Evolutionary conservation across 1,140 invertebrate genomes (phyloP).

Genomic region (Nephotettix cincticeps): DNA sequence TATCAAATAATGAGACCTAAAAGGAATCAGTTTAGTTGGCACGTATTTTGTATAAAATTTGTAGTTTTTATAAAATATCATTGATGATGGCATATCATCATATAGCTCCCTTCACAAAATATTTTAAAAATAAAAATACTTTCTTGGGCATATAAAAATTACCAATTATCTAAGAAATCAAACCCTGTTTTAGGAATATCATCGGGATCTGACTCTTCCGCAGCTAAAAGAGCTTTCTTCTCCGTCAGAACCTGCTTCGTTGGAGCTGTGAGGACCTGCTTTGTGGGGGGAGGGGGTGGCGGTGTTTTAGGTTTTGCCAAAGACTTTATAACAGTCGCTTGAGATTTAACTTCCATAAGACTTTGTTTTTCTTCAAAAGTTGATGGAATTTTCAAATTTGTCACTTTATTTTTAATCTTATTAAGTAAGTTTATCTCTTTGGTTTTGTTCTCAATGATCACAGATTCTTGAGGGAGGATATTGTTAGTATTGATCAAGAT

Average conservation of each 20-base stretch:
- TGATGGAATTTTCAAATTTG: conserved; percentile 21
- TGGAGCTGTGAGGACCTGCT: background rate
- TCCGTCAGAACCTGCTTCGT: conserved; percentile 5
- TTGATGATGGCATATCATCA: too few relatives aligned
- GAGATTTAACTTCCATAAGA: conserved; percentile 27
- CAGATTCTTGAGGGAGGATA: background rate
- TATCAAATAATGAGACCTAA: too few relatives aligned
- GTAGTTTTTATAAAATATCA: too few relatives aligned
- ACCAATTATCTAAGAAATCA: conserved; percentile 42
- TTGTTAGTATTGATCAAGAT: conserved; percentile 25
- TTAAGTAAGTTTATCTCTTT: conserved; percentile 20
- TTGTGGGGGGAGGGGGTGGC: conserved; percentile 35
- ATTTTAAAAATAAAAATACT: too few relatives aligned
- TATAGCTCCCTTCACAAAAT: too few relatives aligned
- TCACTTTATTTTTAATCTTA: conserved; percentile 33
- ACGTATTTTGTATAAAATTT: too few relatives aligned
- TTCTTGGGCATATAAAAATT: too few relatives aligned
- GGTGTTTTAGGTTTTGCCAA: conserved; percentile 35
- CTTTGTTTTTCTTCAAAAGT: conserved; percentile 30
- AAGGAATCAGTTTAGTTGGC: too few relatives aligned
- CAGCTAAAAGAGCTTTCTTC: conserved; percentile 18
- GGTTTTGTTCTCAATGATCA: conserved; percentile 13
- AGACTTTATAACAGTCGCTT: conserved; percentile 1
- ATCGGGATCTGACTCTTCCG: conserved; percentile 31
- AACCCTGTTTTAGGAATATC: conserved; percentile 40